phyloP scores from a whole-genome alignment of 2,797 vertebrate species.

The Channa striata region DNA sequence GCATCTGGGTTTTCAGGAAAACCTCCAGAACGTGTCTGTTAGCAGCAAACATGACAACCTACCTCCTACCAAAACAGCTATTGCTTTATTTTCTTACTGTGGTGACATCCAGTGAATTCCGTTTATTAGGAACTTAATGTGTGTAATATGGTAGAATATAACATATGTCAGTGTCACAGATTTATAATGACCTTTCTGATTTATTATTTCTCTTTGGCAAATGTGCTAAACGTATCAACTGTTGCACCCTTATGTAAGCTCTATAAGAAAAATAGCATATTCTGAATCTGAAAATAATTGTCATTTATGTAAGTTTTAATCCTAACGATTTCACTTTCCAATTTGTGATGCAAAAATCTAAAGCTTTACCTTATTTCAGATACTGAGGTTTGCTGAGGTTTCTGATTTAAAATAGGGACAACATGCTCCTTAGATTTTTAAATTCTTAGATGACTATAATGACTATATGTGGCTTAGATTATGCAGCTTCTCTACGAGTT shows the following conservation, averaged over 20 bases:
- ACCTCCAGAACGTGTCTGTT: conserved; percentile 33
- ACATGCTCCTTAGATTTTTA: conserved; percentile 5
- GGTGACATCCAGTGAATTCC: neutral
- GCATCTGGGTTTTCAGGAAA: conserved; percentile 5
- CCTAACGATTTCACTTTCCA: neutral
- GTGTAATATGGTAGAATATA: neutral
- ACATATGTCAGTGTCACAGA: neutral
- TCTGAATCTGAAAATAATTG: conserved; percentile 47
- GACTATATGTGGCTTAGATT: neutral
- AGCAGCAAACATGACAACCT: conserved; percentile 42
- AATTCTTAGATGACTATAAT: no score
- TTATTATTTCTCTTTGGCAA: conserved; percentile 64
- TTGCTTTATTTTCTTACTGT: conserved; percentile 28
- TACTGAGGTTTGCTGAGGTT: neutral
- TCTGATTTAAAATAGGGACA: conserved; percentile 6
- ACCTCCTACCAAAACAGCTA: conserved; percentile 14
- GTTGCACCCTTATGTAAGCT: conserved; percentile 4
- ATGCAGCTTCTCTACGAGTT: neutral
- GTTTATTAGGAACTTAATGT: conserved; percentile 4
- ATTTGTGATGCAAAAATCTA: neutral
- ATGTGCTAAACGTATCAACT: conserved; percentile 30
- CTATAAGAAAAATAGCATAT: conserved; percentile 18
- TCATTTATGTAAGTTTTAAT: conserved; percentile 19
- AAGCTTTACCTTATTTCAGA: conserved; percentile 8
- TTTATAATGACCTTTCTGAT: conserved; percentile 4